Percentiles rank a stretch among this genome's conserved stretches.
Evolutionary conservation across 1,140 invertebrate genomes (phyloP).

Genomic region (Sinonovacula constricta): DNA sequence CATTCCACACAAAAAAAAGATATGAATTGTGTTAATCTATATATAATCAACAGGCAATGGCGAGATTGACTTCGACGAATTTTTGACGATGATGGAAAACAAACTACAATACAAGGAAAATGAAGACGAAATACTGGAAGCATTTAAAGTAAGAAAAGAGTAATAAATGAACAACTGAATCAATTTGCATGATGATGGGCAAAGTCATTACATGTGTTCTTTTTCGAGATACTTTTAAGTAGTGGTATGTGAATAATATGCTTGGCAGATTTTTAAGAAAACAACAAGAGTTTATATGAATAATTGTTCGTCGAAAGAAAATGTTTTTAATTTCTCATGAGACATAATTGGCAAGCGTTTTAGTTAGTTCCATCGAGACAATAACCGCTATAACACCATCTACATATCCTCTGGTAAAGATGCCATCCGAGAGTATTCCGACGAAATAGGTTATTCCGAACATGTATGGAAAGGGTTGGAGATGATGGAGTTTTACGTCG

Average conservation of each 20-base stretch:
- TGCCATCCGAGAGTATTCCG: background rate
- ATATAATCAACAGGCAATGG: constrained; percentile 78
- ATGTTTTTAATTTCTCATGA: too few species aligned
- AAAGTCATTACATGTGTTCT: background rate
- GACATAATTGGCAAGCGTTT: too few species aligned
- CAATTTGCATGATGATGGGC: background rate
- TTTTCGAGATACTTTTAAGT: too few species aligned
- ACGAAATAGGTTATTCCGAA: background rate
- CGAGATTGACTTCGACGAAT: constrained; percentile 83
- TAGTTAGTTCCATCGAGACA: background rate
- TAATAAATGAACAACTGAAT: background rate
- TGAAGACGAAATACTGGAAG: constrained; percentile 92
- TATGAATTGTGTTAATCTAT: too few species aligned
- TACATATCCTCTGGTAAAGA: background rate
- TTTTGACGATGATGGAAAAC: constrained; percentile 89
- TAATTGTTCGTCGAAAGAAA: too few species aligned
- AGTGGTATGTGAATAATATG: too few species aligned
- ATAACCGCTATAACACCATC: background rate
- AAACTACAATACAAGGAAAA: constrained; percentile 44
- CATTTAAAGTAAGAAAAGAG: constrained; percentile 85
- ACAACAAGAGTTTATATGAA: too few species aligned
- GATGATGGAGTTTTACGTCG: background rate
- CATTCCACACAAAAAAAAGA: too few species aligned
- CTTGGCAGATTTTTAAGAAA: background rate
- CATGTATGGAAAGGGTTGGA: background rate